phyloP scores from a whole-genome alignment of 2,113 vertebrate genomes.

The Uropsilus gracilis region DNA sequence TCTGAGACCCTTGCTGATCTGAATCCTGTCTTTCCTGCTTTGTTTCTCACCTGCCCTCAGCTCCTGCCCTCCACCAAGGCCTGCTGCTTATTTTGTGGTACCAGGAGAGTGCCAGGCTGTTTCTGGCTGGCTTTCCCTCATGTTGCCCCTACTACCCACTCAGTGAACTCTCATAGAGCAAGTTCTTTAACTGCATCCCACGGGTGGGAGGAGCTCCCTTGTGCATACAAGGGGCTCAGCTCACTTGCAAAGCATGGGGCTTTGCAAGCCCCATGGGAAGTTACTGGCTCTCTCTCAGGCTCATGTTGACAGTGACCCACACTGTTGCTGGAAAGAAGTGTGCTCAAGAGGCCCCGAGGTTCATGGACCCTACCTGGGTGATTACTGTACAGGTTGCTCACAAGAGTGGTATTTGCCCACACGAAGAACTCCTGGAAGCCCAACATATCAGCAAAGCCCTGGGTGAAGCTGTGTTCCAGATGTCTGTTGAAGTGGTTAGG shows the following conservation, averaged over 20 bases:
- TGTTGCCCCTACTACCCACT: background rate
- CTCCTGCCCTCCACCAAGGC: background rate
- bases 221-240: background rate
- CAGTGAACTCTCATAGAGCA: background rate
- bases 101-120: accelerated
- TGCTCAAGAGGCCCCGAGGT: no score
- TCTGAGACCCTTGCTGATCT: background rate
- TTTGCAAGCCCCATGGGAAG: background rate
- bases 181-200: background rate
- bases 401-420: conserved; percentile 93
- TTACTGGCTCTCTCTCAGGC: background rate
- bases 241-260: background rate
- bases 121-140: background rate
- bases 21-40: background rate
- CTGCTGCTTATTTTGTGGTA: accelerated
- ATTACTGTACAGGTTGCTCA: conserved; percentile 91
- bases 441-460: conserved; percentile 87
- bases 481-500: conserved; percentile 94
- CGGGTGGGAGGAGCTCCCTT: background rate
- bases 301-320: background rate
- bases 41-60: background rate
- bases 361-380: conserved; percentile 87
- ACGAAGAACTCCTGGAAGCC: conserved; percentile 90
- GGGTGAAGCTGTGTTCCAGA: conserved; percentile 92
- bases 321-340: background rate